phyloP scores from a whole-genome alignment of 2,888 invertebrate genomes.

The Ormia ochracea region DNA sequence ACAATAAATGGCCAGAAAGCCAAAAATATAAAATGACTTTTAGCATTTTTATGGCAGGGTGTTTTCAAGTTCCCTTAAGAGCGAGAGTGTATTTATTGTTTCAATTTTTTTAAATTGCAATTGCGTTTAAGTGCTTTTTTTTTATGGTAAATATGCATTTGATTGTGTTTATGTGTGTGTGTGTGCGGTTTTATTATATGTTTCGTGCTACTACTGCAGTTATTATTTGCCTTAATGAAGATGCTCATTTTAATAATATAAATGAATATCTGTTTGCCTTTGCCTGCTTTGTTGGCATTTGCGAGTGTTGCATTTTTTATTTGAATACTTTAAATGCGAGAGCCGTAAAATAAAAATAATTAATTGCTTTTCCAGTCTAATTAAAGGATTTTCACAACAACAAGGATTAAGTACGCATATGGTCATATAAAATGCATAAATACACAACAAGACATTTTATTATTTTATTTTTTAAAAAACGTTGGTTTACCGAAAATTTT shows the following conservation, averaged over 20 bases:
- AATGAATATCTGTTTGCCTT: constrained; percentile 2
- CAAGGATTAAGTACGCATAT: too few relatives aligned
- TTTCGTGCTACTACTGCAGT: constrained; percentile 6
- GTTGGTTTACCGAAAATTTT: too few relatives aligned
- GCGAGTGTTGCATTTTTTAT: not conserved
- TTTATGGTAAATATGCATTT: too few relatives aligned
- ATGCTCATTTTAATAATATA: not conserved
- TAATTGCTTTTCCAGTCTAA: too few relatives aligned
- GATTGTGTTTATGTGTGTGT: not conserved
- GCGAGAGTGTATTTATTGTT: not conserved
- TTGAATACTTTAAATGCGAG: not conserved
- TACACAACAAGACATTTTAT: too few relatives aligned
- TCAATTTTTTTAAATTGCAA: constrained; percentile 34
- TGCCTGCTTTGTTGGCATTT: not conserved
- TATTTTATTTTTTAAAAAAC: too few relatives aligned
- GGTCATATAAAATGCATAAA: too few relatives aligned
- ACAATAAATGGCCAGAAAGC: constrained; percentile 9
- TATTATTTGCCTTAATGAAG: constrained; percentile 33
- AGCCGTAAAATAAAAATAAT: not conserved
- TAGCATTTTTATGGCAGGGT: constrained; percentile 20
- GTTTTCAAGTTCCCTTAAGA: not conserved
- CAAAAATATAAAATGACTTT: constrained; percentile 27
- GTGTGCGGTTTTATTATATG: not conserved
- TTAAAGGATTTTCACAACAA: too few relatives aligned
- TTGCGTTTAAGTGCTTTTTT: constrained; percentile 5